Percentiles rank a stretch among this genome's conserved stretches.
Conservation (phyloP, 1,140 invertebrate species). For the Lepidurus packardi region DNA sequence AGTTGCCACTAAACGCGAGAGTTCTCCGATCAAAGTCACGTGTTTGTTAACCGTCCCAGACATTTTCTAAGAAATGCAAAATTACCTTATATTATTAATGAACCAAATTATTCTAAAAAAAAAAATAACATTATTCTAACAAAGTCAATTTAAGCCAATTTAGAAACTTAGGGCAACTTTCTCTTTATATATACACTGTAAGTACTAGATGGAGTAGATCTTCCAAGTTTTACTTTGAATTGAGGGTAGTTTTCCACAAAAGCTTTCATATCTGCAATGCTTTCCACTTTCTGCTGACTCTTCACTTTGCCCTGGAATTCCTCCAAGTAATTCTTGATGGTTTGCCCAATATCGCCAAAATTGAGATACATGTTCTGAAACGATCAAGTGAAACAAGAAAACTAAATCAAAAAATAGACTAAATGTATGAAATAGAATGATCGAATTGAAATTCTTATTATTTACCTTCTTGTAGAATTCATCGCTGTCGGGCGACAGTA, state of each 20-base stretch:
- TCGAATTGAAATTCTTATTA: too few relatives aligned
- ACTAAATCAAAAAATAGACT: neutral
- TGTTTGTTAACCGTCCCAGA: constrained; percentile 97
- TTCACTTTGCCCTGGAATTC: constrained; percentile 95
- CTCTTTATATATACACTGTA: too few relatives aligned
- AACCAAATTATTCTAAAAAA: constrained; percentile 11
- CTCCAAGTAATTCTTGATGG: constrained; percentile 94
- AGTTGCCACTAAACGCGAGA: constrained; percentile 75
- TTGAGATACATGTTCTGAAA: constrained; percentile 86
- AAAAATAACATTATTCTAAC: too few relatives aligned
- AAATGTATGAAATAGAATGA: too few relatives aligned
- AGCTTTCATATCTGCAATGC: constrained; percentile 96
- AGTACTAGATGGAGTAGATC: neutral
- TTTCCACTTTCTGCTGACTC: constrained; percentile 94
- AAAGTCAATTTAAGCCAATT: neutral
- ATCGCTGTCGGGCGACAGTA: constrained; percentile 91
- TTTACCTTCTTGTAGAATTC: constrained; percentile 90
- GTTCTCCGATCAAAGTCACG: constrained; percentile 89
- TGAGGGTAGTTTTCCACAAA: constrained; percentile 98
- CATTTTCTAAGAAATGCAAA: constrained; percentile 67
- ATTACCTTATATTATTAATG: constrained; percentile 27
- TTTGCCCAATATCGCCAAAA: constrained; percentile 97
- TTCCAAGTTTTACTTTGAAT: constrained; percentile 63
- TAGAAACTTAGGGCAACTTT: neutral
- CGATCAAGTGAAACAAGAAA: neutral